Percentiles rank a stretch among this genome's conserved stretches.
Conservation (phyloP, 2,888 invertebrate species). For the Phytoseiulus persimilis region DNA sequence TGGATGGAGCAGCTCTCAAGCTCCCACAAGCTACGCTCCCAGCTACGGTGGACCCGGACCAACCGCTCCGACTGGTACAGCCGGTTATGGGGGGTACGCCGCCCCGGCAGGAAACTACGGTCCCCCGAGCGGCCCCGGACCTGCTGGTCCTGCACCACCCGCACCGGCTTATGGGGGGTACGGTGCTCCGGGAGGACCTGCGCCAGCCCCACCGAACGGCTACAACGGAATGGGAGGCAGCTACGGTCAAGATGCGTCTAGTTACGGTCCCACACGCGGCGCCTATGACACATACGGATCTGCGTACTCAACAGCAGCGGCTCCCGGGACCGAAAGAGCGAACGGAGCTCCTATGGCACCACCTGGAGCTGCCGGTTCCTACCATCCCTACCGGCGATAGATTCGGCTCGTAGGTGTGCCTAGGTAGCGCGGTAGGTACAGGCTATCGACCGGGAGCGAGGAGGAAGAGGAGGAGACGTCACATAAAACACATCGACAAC, state of each 20-base stretch:
- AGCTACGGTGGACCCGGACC: slow-evolving; percentile 29
- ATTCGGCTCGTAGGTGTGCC: not conserved
- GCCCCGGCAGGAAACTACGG: slow-evolving; percentile 24
- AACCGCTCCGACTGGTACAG: not conserved
- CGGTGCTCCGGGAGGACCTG: slow-evolving; percentile 41
- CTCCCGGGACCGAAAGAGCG: slow-evolving; percentile 15
- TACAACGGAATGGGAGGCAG: slow-evolving; percentile 41
- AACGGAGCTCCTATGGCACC: slow-evolving; percentile 37
- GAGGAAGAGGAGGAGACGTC: not conserved
- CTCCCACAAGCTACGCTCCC: slow-evolving; percentile 15
- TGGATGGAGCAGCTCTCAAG: slow-evolving; percentile 36
- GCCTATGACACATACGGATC: slow-evolving; percentile 31
- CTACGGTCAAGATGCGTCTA: slow-evolving; percentile 44
- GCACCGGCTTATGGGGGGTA: slow-evolving; percentile 41
- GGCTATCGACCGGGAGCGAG: not conserved
- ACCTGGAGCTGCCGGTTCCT: slow-evolving; percentile 28
- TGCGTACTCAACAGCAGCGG: slow-evolving; percentile 1
- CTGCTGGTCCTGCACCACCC: slow-evolving; percentile 16
- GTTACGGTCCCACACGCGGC: slow-evolving; percentile 44
- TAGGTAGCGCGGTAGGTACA: not conserved
- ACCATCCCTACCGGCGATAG: slow-evolving; percentile 33
- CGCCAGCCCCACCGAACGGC: slow-evolving; percentile 42
- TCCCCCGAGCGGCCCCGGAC: slow-evolving; percentile 9
- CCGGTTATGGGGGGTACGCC: slow-evolving; percentile 17
- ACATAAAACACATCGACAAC: not conserved